phyloP scores from a whole-genome alignment of 2,113 vertebrate genomes.

The Aspidoscelis tigris region DNA sequence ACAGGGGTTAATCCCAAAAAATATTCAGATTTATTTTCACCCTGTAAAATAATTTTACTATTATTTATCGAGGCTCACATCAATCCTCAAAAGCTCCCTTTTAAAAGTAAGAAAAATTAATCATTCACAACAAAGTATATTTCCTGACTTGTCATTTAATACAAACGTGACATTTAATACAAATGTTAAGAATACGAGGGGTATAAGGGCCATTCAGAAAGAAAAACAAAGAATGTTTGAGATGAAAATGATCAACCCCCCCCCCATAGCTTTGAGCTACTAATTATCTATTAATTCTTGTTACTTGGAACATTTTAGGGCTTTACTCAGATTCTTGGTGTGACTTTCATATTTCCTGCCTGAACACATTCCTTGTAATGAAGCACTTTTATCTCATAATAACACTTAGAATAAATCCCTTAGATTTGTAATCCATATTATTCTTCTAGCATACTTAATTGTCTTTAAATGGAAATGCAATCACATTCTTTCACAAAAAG shows the following conservation, averaged over 20 bases:
- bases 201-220: background rate
- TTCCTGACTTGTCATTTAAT: background rate
- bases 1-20: constrained; percentile 90
- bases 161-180: background rate
- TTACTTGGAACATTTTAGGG: constrained; percentile 25
- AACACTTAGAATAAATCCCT: constrained; percentile 39
- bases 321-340: constrained; percentile 34
- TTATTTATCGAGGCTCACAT: background rate
- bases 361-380: constrained; percentile 30
- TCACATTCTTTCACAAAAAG: constrained; percentile 57
- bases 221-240: background rate
- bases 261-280: background rate
- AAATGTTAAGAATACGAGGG: background rate
- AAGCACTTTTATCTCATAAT: constrained; percentile 16
- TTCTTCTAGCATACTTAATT: constrained; percentile 52
- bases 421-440: constrained; percentile 53
- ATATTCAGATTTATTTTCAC: constrained; percentile 90
- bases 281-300: constrained; percentile 33
- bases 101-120: background rate
- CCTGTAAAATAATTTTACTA: constrained; percentile 76
- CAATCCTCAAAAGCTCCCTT: background rate
- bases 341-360: constrained; percentile 45
- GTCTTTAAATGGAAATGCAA: constrained; percentile 50
- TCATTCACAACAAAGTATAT: background rate
- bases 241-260: too few relatives aligned